These are phyloP conservation scores for Chauna torquata DNA, from an alignment of 2,113 vertebrate species.

Conservation along the genomic window DNA sequence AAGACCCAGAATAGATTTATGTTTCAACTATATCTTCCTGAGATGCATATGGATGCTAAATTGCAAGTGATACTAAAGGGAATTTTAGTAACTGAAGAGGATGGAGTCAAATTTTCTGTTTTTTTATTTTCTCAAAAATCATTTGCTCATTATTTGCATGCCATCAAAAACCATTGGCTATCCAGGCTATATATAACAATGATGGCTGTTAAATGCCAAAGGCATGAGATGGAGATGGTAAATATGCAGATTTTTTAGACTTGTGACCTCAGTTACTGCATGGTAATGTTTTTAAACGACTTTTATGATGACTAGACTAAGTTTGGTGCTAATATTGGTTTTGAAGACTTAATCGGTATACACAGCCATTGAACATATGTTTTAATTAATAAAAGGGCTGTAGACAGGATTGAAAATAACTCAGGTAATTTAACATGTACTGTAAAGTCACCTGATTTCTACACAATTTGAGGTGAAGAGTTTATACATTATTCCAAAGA, in stretches of 20 bases:
- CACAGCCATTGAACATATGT: constrained; percentile 14
- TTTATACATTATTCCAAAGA: constrained; percentile 47
- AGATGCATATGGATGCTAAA: constrained; percentile 69
- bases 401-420: background rate
- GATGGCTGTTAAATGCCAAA: background rate
- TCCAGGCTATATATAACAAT: background rate
- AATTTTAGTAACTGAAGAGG: constrained; percentile 39
- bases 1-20: constrained; percentile 70
- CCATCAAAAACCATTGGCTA: constrained; percentile 10
- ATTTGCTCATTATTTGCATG: constrained; percentile 24
- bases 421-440: constrained; percentile 13
- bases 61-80: constrained; percentile 57
- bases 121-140: background rate
- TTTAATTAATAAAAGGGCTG: constrained; percentile 53
- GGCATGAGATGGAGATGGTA: constrained; percentile 59
- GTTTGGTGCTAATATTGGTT: constrained; percentile 51
- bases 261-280: constrained; percentile 62
- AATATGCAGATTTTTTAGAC: constrained; percentile 56
- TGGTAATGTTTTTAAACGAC: constrained; percentile 55
- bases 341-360: constrained; percentile 32
- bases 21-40: constrained; percentile 62
- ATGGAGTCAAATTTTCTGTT: background rate
- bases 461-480: constrained; percentile 44
- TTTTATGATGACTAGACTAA: constrained; percentile 66
- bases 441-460: constrained; percentile 44